Percentiles rank a stretch among this genome's conserved stretches.
phyloP scores from a whole-genome alignment of 2,888 invertebrate species.

The Carterocephalus palaemon region DNA sequence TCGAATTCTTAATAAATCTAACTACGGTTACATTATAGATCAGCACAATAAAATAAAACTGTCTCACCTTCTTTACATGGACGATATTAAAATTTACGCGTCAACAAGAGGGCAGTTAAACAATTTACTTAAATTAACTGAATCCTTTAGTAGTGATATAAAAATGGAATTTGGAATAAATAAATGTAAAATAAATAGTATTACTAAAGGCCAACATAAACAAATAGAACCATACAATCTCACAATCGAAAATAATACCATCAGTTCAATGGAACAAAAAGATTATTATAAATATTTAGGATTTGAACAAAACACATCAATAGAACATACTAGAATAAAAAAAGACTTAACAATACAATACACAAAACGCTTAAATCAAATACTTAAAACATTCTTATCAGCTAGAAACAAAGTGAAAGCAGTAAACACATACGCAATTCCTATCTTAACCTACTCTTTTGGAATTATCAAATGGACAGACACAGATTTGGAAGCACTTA shows the following conservation, averaged over 20 bases:
- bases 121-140: too few relatives aligned
- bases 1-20: too few relatives aligned
- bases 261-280: neutral
- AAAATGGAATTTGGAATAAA: slow-evolving; percentile 23
- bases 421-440: neutral
- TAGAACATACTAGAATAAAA: too few relatives aligned
- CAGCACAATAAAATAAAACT: too few relatives aligned
- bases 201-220: too few relatives aligned
- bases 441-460: too few relatives aligned
- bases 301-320: too few relatives aligned
- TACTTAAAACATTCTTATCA: neutral
- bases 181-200: slow-evolving; percentile 24
- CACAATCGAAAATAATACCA: too few relatives aligned
- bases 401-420: neutral
- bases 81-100: too few relatives aligned
- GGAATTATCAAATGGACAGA: neutral
- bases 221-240: slow-evolving; percentile 4
- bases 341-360: slow-evolving; percentile 6
- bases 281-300: slow-evolving; percentile 6
- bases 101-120: too few relatives aligned
- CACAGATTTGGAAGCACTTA: neutral
- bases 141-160: slow-evolving; percentile 19
- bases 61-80: too few relatives aligned
- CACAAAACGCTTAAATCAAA: neutral
- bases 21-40: too few relatives aligned